These are phyloP conservation scores for Operophtera brumata DNA, from an alignment of 2,888 invertebrate genomes.

Conservation along the genomic window DNA sequence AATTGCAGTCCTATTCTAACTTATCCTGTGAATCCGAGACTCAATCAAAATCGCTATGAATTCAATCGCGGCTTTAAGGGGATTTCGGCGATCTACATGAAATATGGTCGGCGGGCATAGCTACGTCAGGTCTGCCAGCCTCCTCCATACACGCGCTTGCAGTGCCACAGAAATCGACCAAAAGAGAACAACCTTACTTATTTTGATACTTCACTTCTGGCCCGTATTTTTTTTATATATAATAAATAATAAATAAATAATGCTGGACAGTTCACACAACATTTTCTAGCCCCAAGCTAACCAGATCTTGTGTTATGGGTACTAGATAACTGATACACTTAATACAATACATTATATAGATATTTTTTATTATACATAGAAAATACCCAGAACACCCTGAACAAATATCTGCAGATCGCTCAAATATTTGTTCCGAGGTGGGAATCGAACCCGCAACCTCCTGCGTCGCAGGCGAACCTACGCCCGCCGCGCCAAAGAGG, in stretches of 20 bases:
- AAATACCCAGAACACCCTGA: too few species aligned
- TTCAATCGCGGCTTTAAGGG: slow-evolving; percentile 44
- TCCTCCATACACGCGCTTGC: slow-evolving; percentile 13
- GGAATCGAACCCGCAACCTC: too few species aligned
- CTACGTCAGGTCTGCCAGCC: slow-evolving; percentile 18
- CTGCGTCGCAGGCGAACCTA: too few species aligned
- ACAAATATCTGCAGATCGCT: neutral
- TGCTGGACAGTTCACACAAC: too few species aligned
- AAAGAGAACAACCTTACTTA: slow-evolving; percentile 4
- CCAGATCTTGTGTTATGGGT: too few species aligned
- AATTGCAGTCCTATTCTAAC: slow-evolving; percentile 2
- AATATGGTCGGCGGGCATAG: slow-evolving; percentile 37
- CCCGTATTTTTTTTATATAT: neutral
- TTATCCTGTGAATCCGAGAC: slow-evolving; percentile 17
- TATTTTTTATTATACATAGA: too few species aligned
- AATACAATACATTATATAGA: too few species aligned
- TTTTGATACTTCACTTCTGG: neutral
- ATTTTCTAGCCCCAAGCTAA: too few species aligned
- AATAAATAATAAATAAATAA: neutral
- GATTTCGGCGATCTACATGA: slow-evolving; percentile 51
- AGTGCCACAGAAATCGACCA: neutral
- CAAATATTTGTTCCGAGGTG: neutral
- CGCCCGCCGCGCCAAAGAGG: too few species aligned
- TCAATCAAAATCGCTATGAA: slow-evolving; percentile 37
- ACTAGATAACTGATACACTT: too few species aligned